phyloP scores from a whole-genome alignment of 2,113 vertebrate species.

The Mus spicilegus region DNA sequence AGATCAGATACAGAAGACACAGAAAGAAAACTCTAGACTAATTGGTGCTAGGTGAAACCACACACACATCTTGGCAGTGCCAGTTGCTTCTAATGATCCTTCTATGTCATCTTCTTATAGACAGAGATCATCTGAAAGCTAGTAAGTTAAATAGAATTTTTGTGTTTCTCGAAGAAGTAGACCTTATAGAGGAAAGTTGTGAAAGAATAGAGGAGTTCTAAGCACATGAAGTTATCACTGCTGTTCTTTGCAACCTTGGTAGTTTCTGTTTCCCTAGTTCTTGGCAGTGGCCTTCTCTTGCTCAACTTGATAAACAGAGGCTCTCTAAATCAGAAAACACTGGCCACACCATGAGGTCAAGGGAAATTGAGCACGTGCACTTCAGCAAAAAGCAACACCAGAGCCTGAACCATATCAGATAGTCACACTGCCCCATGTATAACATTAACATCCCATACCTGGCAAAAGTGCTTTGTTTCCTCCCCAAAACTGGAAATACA shows the following conservation, averaged over 20 bases:
- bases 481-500: background rate
- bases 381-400: background rate
- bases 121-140: background rate
- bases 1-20: background rate
- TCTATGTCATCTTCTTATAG: background rate
- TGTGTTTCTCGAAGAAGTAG: background rate
- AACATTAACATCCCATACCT: no score
- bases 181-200: background rate
- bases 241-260: no score
- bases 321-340: background rate
- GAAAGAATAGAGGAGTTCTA: background rate
- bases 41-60: background rate
- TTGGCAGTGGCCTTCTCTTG: background rate
- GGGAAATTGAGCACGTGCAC: background rate
- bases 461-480: rapidly evolving
- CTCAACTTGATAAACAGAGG: background rate
- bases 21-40: background rate
- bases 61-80: background rate
- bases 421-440: rapidly evolving
- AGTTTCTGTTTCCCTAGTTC: background rate
- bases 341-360: background rate
- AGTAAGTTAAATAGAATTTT: background rate
- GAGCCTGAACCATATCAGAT: background rate
- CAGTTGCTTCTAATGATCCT: background rate
- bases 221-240: background rate